Percentiles rank a stretch among this genome's conserved stretches.
Evolutionary conservation across 1,140 invertebrate genomes (phyloP).

Genomic region (Mamestra configurata): DNA sequence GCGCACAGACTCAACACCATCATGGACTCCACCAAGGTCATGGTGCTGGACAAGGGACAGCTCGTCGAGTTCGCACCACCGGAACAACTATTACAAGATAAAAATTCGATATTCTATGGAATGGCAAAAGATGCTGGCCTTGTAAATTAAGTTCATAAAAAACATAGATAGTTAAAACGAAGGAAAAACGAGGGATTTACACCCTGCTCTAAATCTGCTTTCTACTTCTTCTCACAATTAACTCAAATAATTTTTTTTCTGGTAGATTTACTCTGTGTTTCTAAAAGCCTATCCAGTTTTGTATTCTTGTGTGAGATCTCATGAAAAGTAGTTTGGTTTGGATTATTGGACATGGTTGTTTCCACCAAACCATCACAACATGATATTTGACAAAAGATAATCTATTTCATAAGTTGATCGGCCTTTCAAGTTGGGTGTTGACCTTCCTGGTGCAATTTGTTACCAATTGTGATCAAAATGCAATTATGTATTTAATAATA

Average conservation of each 20-base stretch:
- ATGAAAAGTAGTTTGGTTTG: too few species aligned
- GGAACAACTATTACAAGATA: slow-evolving; percentile 91
- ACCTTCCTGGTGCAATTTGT: background rate
- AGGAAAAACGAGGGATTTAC: background rate
- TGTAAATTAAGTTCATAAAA: slow-evolving; percentile 79
- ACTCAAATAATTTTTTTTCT: background rate
- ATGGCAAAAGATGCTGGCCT: slow-evolving; percentile 98
- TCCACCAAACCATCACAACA: too few species aligned
- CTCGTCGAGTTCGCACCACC: slow-evolving; percentile 95
- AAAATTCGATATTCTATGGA: slow-evolving; percentile 94
- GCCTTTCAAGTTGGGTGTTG: background rate
- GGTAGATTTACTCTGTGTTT: background rate
- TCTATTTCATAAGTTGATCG: background rate
- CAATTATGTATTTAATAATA: background rate
- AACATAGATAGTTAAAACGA: background rate
- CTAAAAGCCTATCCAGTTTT: too few species aligned
- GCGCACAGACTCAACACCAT: slow-evolving; percentile 98
- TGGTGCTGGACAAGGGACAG: slow-evolving; percentile 96
- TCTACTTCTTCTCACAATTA: background rate
- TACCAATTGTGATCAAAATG: background rate
- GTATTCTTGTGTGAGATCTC: too few species aligned
- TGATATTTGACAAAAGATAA: too few species aligned
- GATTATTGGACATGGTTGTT: too few species aligned
- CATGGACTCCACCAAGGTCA: slow-evolving; percentile 96
- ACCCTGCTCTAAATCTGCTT: background rate